phyloP scores from a whole-genome alignment of 2,797 vertebrate genomes.

The Sarcoramphus papa region DNA sequence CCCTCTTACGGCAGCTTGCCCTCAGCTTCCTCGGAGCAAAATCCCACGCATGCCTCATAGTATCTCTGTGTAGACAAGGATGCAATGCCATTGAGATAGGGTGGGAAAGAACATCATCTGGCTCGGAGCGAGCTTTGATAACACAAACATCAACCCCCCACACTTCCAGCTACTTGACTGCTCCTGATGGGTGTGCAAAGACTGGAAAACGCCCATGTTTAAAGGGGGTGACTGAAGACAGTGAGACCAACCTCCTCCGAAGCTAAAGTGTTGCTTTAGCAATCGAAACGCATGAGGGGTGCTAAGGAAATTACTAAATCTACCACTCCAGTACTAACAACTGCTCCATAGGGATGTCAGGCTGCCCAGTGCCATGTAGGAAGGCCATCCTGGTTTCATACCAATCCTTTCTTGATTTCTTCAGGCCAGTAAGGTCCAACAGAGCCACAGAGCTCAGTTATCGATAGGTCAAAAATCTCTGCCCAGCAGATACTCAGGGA shows the following conservation, averaged over 20 bases:
- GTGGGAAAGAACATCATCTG: neutral
- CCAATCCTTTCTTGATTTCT: neutral
- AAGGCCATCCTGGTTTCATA: neutral
- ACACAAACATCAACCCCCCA: rapidly evolving
- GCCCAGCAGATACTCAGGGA: neutral
- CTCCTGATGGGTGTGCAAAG: neutral
- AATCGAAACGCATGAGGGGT: rapidly evolving
- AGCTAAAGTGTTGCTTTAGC: neutral
- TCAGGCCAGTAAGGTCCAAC: neutral
- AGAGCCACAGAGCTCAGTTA: neutral
- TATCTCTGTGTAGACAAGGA: neutral
- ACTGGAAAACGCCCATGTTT: neutral
- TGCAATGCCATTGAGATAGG: neutral
- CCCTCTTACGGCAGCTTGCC: conserved; percentile 61
- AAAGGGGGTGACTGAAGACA: neutral
- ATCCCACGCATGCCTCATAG: rapidly evolving
- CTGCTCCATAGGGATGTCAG: neutral
- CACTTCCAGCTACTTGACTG: neutral
- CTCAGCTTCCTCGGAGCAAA: neutral
- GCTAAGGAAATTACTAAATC: neutral
- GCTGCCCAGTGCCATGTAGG: neutral
- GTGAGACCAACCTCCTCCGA: neutral
- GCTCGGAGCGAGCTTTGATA: neutral
- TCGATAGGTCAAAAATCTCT: neutral
- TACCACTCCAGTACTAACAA: neutral